phyloP scores from a whole-genome alignment of 2,113 vertebrate species.

The Istiophorus platypterus region DNA sequence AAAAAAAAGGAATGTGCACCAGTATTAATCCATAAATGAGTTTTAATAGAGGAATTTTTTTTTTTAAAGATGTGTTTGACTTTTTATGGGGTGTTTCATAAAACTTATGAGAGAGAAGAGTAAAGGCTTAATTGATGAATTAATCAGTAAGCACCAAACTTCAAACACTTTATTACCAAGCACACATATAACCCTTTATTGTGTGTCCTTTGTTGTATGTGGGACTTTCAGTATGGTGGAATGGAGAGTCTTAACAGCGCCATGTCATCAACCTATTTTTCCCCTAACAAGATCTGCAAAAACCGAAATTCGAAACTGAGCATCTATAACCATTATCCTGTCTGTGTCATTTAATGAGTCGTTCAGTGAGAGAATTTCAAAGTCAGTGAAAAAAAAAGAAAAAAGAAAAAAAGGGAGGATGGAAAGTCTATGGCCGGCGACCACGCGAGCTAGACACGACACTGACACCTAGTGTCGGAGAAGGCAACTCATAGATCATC shows the following conservation, averaged over 20 bases:
- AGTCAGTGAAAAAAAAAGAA: conserved; percentile 36
- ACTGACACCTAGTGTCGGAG: conserved; percentile 80
- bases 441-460: conserved; percentile 58
- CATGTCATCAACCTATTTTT: conserved; percentile 21
- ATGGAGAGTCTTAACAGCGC: conserved; percentile 28
- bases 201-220: conserved; percentile 49
- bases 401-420: conserved; percentile 36
- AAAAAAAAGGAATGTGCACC: conserved; percentile 56
- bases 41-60: conserved; percentile 63
- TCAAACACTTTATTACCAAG: conserved; percentile 63
- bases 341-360: conserved; percentile 40
- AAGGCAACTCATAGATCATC: conserved; percentile 1
- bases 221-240: conserved; percentile 45
- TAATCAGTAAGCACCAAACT: conserved; percentile 61
- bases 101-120: conserved; percentile 57
- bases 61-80: conserved; percentile 61
- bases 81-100: conserved; percentile 77
- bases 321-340: conserved; percentile 45
- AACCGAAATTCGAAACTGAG: conserved; percentile 34
- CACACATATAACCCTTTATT: conserved; percentile 49
- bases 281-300: conserved; percentile 43
- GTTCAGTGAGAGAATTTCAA: conserved; percentile 40
- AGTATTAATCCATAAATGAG: conserved; percentile 61
- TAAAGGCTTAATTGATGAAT: conserved; percentile 58
- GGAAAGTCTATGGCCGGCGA: conserved; percentile 29